phyloP scores from a whole-genome alignment of 2,888 invertebrate genomes.

The Plagiodera versicolora region DNA sequence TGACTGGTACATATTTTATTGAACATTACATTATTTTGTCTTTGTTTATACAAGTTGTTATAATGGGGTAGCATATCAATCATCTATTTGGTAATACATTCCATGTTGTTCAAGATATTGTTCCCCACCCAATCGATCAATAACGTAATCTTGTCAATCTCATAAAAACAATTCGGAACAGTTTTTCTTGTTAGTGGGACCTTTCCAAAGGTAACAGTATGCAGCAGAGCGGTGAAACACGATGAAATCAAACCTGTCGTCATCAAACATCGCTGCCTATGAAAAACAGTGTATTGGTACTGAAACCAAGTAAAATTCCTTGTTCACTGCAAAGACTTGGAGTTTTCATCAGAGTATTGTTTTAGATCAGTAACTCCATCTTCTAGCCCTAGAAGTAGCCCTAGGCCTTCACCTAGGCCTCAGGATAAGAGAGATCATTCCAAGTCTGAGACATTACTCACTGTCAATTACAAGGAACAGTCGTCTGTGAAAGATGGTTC shows the following conservation, averaged over 20 bases:
- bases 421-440: conserved; percentile 48
- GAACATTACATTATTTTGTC: too few relatives aligned
- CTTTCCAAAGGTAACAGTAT: conserved; percentile 18
- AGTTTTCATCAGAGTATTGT: conserved; percentile 7
- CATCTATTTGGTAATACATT: too few relatives aligned
- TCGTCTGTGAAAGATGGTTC: conserved; percentile 40
- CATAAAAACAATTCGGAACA: too few relatives aligned
- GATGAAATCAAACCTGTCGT: conserved; percentile 42
- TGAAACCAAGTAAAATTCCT: conserved; percentile 26
- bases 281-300: conserved; percentile 34
- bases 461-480: conserved; percentile 40
- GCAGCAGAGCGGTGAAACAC: conserved; percentile 28
- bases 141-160: too few relatives aligned
- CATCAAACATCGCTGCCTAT: conserved; percentile 35
- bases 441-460: conserved; percentile 43
- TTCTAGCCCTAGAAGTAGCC: conserved; percentile 57
- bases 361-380: conserved; percentile 50
- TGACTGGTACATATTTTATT: too few relatives aligned
- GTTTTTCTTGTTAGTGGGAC: not conserved
- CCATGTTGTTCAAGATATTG: too few relatives aligned
- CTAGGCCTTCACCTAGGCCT: conserved; percentile 58
- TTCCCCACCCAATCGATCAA: too few relatives aligned
- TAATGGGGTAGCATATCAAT: too few relatives aligned
- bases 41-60: too few relatives aligned
- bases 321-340: not conserved